Conservation (phyloP, 2,888 invertebrate species). For the Drosophila picticornis region DNA sequence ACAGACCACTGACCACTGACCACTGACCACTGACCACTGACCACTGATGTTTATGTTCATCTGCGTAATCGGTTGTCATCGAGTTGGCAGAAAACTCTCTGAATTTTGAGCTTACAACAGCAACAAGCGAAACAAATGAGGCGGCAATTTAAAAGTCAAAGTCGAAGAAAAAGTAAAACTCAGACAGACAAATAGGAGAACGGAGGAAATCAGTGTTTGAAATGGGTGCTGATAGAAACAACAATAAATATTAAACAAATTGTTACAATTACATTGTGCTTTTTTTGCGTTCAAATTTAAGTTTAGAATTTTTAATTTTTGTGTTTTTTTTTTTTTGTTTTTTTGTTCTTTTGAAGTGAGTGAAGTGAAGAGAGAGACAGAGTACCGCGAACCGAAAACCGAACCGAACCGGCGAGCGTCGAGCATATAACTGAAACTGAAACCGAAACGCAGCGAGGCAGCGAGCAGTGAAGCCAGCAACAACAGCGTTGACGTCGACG, state of each 20-base stretch:
- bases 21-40: too few species aligned
- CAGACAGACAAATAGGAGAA: background rate
- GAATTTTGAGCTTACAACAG: slow-evolving; percentile 6
- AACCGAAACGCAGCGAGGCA: slow-evolving; percentile 47
- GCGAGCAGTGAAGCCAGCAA: slow-evolving; percentile 26
- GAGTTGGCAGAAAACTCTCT: background rate
- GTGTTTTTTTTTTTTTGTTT: background rate
- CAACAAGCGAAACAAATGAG: slow-evolving; percentile 11
- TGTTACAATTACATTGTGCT: slow-evolving; percentile 25
- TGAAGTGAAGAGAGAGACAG: slow-evolving; percentile 5
- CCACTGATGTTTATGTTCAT: background rate
- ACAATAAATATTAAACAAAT: slow-evolving; percentile 30
- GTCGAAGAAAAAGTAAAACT: slow-evolving; percentile 2
- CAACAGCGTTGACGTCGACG: slow-evolving; percentile 17
- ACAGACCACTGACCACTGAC: background rate
- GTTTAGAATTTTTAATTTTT: slow-evolving; percentile 34
- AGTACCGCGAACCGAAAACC: slow-evolving; percentile 34
- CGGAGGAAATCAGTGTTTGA: background rate
- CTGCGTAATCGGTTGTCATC: slow-evolving; percentile 6
- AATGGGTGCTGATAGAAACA: slow-evolving; percentile 12
- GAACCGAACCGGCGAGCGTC: slow-evolving; percentile 79
- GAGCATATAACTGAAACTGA: slow-evolving; percentile 78
- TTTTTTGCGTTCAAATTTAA: slow-evolving; percentile 51
- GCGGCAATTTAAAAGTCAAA: slow-evolving; percentile 39
- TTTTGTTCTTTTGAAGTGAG: background rate